phyloP scores from a whole-genome alignment of 2,888 invertebrate genomes.

The Dioctria rufipes region DNA sequence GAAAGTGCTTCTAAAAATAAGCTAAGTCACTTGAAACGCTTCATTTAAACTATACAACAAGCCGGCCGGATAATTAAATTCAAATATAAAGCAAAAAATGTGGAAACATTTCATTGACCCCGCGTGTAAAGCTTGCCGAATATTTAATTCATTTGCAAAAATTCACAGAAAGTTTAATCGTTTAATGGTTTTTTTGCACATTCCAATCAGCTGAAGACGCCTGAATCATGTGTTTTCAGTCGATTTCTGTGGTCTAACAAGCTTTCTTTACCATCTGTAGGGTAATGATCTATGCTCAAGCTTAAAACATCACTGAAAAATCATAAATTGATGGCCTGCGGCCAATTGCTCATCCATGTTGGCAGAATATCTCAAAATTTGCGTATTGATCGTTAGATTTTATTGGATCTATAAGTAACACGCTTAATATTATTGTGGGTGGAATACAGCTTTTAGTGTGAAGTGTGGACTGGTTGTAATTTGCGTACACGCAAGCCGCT shows the following conservation, averaged over 20 bases:
- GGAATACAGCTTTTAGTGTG: neutral
- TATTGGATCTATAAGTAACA: neutral
- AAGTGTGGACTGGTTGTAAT: neutral
- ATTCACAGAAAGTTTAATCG: neutral
- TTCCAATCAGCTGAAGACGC: neutral
- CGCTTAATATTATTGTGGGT: constrained; percentile 13
- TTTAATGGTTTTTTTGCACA: neutral
- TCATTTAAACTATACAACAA: neutral
- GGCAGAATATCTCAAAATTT: neutral
- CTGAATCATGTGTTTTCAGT: neutral
- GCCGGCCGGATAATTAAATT: neutral
- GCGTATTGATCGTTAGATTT: neutral
- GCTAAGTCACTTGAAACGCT: neutral
- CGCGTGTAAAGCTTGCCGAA: neutral
- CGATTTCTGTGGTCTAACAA: neutral
- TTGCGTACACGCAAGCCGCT: neutral
- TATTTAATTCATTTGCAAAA: neutral
- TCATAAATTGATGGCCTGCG: neutral
- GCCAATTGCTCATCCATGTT: neutral
- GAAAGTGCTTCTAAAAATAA: neutral
- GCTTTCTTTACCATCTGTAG: neutral
- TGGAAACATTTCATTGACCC: neutral
- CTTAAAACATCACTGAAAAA: neutral
- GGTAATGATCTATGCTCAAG: constrained; percentile 10
- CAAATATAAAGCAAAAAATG: neutral